A percentile compares a stretch with the other conserved stretches of the same genome.
Evolutionary conservation across 1,140 invertebrate species (phyloP).

Genomic region (Pogonognathellus flavescens): DNA sequence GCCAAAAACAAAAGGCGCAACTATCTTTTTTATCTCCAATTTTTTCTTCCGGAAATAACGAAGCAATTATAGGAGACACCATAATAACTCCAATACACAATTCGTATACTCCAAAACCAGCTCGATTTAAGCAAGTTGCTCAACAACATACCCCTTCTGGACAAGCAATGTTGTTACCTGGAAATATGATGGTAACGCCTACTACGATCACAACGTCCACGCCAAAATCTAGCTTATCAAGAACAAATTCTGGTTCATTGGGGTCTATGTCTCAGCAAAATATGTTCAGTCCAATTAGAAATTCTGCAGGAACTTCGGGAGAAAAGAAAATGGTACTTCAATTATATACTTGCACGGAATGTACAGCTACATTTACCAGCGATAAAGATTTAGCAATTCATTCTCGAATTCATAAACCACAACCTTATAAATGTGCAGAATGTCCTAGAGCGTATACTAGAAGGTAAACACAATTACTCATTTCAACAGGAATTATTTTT

Average conservation of each 20-base stretch:
- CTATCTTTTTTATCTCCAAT: constrained; percentile 56
- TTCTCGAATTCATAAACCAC: constrained; percentile 63
- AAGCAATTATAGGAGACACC: background rate
- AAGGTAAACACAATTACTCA: no score
- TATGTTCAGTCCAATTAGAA: background rate
- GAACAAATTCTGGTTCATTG: background rate
- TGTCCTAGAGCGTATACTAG: constrained; percentile 64
- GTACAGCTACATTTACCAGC: constrained; percentile 59
- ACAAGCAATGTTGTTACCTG: constrained; percentile 21
- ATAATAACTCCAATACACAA: constrained; percentile 40
- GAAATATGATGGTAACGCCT: constrained; percentile 44
- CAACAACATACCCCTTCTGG: constrained; percentile 16
- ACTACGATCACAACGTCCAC: constrained; percentile 21
- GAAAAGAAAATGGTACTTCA: constrained; percentile 60
- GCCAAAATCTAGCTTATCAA: background rate
- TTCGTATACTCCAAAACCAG: background rate
- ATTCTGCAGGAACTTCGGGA: constrained; percentile 5
- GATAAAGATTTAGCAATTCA: constrained; percentile 63
- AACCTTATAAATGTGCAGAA: constrained; percentile 64
- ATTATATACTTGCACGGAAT: constrained; percentile 62
- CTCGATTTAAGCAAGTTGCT: background rate
- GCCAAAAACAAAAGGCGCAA: constrained; percentile 59
- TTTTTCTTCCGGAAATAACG: background rate
- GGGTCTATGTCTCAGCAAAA: background rate
- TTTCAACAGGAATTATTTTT: no score